A percentile compares a stretch with the other conserved stretches of the same genome.
Conservation (phyloP, 2,113 vertebrate species). For the human region DNA sequence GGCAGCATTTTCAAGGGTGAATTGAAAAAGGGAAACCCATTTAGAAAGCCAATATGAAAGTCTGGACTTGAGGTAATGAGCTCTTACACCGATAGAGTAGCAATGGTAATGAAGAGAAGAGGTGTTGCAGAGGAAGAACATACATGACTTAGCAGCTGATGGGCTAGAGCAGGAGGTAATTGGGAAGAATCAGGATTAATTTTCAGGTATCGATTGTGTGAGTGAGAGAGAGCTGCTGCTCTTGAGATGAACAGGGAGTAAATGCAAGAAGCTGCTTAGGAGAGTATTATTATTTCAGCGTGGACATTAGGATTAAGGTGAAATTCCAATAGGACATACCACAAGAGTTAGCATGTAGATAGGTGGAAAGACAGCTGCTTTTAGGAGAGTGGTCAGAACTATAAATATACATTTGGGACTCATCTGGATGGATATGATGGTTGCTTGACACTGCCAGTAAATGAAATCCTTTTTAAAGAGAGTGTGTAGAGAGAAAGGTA, state of each 20-base stretch:
- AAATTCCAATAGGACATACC: too few species aligned
- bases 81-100: neutral
- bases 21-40: neutral
- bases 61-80: neutral
- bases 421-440: neutral
- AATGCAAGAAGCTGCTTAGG: neutral
- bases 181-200: neutral
- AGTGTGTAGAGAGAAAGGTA: neutral
- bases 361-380: neutral
- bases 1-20: neutral
- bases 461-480: neutral
- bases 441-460: neutral
- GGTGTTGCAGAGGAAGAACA: neutral
- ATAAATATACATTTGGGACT: neutral
- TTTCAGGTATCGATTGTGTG: neutral
- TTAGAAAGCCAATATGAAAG: neutral
- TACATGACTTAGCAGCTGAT: neutral
- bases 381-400: neutral
- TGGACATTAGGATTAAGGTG: neutral
- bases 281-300: neutral
- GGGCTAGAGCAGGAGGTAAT: neutral
- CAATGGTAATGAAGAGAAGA: neutral
- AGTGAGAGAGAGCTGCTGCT: neutral
- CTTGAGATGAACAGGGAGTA: neutral
- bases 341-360: neutral